Evolutionary conservation across 30 jellyfish, hydroid and myxozoan species (phyloP).

Genomic region (Catostylus mosaicus): DNA sequence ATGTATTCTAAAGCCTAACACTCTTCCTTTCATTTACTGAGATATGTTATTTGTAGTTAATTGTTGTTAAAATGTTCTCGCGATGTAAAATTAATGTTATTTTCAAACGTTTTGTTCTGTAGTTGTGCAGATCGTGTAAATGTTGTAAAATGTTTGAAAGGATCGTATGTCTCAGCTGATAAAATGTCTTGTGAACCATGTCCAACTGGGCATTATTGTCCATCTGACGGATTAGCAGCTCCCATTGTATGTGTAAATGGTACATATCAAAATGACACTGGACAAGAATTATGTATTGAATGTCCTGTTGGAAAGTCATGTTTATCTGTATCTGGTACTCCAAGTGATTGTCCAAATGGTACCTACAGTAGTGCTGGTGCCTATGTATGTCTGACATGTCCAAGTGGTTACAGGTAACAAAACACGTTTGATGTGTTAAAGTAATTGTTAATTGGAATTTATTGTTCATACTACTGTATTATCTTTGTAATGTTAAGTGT

Average conservation of each 20-base stretch:
- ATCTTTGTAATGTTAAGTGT: too few species aligned
- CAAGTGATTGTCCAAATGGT: conserved; percentile 75
- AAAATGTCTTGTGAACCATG: conserved; percentile 65
- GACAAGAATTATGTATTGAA: conserved; percentile 32
- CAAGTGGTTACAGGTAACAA: conserved; percentile 45
- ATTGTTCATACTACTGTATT: too few species aligned
- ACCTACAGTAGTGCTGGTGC: conserved; percentile 69
- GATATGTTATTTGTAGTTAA: too few species aligned
- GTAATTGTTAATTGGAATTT: too few species aligned
- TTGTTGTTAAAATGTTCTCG: too few species aligned
- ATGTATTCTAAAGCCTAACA: too few species aligned
- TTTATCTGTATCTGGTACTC: conserved; percentile 31
- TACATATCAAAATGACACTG: conserved; percentile 65
- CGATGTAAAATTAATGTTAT: too few species aligned
- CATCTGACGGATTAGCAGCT: conserved; percentile 19
- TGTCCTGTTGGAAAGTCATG: conserved; percentile 77
- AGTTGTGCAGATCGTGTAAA: conserved; percentile 1
- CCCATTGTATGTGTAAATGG: conserved; percentile 60
- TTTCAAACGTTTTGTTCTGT: not conserved
- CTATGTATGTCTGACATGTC: conserved; percentile 50
- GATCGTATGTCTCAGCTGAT: conserved; percentile 59
- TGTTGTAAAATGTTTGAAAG: conserved; percentile 16
- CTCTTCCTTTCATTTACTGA: too few species aligned
- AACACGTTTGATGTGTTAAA: too few species aligned
- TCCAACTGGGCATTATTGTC: conserved; percentile 78